Conservation (phyloP, 2,888 invertebrate genomes). For the Tortrix viridana region DNA sequence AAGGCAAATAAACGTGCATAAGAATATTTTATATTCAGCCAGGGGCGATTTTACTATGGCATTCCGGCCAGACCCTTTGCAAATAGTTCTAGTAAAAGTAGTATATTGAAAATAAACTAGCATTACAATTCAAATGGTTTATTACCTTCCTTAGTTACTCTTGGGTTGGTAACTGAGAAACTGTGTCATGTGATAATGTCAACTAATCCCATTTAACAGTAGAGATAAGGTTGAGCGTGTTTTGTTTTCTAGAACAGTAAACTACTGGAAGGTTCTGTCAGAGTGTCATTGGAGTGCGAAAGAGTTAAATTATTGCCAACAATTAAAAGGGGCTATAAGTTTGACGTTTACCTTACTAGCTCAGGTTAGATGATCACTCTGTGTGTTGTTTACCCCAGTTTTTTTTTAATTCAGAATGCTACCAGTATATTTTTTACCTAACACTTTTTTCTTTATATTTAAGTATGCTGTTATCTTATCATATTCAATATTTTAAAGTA, state of each 20-base stretch:
- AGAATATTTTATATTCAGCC: too few species aligned
- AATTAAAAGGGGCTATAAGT: slow-evolving; percentile 91
- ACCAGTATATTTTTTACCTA: slow-evolving; percentile 14
- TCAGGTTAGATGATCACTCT: slow-evolving; percentile 87
- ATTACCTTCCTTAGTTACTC: not conserved
- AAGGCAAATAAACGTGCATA: too few species aligned
- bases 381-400: slow-evolving; percentile 40
- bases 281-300: slow-evolving; percentile 88
- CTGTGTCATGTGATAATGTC: slow-evolving; percentile 29
- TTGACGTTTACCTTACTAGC: slow-evolving; percentile 93
- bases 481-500: not conserved
- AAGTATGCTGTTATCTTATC: not conserved
- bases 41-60: too few species aligned
- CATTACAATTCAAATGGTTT: not conserved
- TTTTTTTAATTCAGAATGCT: slow-evolving; percentile 46
- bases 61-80: too few species aligned
- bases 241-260: slow-evolving; percentile 87
- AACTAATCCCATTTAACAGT: slow-evolving; percentile 26
- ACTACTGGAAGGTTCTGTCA: slow-evolving; percentile 90
- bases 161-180: slow-evolving; percentile 3
- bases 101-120: not conserved
- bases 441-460: slow-evolving; percentile 13
- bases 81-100: too few species aligned
- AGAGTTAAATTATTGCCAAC: slow-evolving; percentile 92
- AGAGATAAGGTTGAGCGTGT: slow-evolving; percentile 37